Evolutionary conservation across 2,113 vertebrate genomes (phyloP), one percentile per base, ranked within the genome.

Genomic region (Lophius piscatorius): DNA sequence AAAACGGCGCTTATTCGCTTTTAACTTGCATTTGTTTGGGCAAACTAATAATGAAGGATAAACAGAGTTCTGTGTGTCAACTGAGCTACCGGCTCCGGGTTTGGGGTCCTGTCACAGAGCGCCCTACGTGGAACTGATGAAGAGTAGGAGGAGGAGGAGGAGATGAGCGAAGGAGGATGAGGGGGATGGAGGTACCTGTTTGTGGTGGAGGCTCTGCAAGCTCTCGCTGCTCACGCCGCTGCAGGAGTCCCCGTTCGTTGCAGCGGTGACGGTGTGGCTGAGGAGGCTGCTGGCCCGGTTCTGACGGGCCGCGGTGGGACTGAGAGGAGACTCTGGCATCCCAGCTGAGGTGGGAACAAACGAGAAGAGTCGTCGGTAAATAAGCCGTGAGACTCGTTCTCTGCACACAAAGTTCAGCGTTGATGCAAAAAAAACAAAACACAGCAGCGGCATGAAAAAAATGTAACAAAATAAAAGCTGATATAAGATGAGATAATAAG

Each of bases 281-380:
- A 93, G 93, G 89, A 94, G 94, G 91, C 91, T 92, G 93, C 93
- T 95, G 94, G 93, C 94, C 92, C 92, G 91, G 91, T 92, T 95
- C 92, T 94, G 94, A 94, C 94, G 94, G 90, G 94, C 93, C 91
- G 93, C 92, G 86, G 93, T 91, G 91, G 93, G 94, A 91, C 94
- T 94, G 92, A 94, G 93, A 93, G 94, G 93, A 90, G 94, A 95
- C 93, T 95, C 94, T 87, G 95, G 94, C 95, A 96, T 97, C 90
- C 92, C 94, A 89, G 92, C 92, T 92, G 91, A 92, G 91, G 92
- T 93, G 26, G 5, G 5, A 91, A 93, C 94, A 6, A 17, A 52
- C 59, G 35, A 52, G 50, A 56, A 45, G 12, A 59, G 35, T 22
- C 36, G 75, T 54, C 40, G 51, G 0, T n/a, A 39, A 63, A 63